Evolutionary conservation across 1,140 invertebrate genomes (phyloP).

Genomic region (Caerostris extrusa): DNA sequence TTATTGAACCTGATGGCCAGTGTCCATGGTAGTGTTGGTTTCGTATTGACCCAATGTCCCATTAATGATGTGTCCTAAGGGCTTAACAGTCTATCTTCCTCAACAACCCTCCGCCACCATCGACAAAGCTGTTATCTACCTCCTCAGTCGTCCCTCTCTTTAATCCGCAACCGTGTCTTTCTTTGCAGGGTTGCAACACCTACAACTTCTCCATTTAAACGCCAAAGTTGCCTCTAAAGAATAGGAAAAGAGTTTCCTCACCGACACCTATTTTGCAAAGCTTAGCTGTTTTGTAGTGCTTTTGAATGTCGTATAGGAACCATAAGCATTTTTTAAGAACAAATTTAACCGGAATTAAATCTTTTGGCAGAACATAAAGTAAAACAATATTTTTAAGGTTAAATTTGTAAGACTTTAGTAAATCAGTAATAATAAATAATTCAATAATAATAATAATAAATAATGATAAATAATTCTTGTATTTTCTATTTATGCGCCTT

Average conservation of each 20-base stretch:
- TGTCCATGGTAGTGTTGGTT: conserved; percentile 60
- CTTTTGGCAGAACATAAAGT: too few relatives aligned
- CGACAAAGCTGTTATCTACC: conserved; percentile 61
- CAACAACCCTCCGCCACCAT: conserved; percentile 15
- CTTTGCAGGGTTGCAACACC: conserved; percentile 24
- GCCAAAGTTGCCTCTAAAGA: conserved; percentile 16
- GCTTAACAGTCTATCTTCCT: conserved; percentile 57
- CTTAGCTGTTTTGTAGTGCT: neutral
- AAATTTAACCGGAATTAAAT: too few relatives aligned
- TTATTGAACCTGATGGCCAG: conserved; percentile 69
- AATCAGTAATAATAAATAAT: too few relatives aligned
- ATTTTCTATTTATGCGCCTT: too few relatives aligned
- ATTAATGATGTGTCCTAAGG: conserved; percentile 72
- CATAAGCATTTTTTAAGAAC: too few relatives aligned
- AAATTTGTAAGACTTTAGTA: too few relatives aligned
- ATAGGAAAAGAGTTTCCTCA: neutral
- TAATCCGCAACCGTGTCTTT: conserved; percentile 27
- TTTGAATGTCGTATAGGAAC: too few relatives aligned
- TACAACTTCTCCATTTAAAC: conserved; percentile 1
- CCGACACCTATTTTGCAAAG: neutral
- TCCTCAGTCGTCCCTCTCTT: conserved; percentile 36
- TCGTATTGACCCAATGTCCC: conserved; percentile 68
- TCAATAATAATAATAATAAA: too few relatives aligned
- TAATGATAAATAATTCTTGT: too few relatives aligned
- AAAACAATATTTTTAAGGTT: too few relatives aligned